Percentiles rank a stretch among this genome's conserved stretches.
These are phyloP conservation scores for Drosophila anomelani DNA, from an alignment of 2,888 invertebrate species.

Conservation along the genomic window DNA sequence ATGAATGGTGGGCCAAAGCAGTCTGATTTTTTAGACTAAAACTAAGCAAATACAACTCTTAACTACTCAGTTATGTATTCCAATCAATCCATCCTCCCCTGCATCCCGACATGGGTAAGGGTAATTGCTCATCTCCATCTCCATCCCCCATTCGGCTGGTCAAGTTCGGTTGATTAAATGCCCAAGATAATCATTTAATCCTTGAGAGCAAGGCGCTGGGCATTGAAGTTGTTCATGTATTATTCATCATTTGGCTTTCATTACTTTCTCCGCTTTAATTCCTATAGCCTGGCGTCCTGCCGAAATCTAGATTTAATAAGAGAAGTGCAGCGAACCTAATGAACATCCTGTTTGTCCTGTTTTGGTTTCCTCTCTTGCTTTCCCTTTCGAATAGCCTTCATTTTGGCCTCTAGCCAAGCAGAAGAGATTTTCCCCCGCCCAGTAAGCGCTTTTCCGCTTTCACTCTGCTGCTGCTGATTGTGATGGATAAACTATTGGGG, in stretches of 20 bases:
- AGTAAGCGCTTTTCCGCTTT: not conserved
- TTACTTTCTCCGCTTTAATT: conserved; percentile 46
- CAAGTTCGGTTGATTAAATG: conserved; percentile 51
- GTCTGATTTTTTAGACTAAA: not conserved
- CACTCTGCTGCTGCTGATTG: conserved; percentile 66
- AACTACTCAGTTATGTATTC: not conserved
- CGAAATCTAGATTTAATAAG: conserved; percentile 70
- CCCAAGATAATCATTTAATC: conserved; percentile 72
- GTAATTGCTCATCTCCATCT: conserved; percentile 58
- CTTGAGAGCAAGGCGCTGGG: conserved; percentile 38
- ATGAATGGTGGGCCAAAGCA: conserved; percentile 66
- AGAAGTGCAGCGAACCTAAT: conserved; percentile 75
- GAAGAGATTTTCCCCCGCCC: conserved; percentile 62
- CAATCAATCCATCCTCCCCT: conserved; percentile 1
- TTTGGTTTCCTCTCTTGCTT: conserved; percentile 23
- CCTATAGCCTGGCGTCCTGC: conserved; percentile 13
- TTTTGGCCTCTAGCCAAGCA: conserved; percentile 72
- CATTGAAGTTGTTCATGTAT: conserved; percentile 65
- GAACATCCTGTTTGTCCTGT: conserved; percentile 70
- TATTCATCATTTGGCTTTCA: conserved; percentile 64
- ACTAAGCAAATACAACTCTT: not conserved
- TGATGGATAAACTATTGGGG: conserved; percentile 76
- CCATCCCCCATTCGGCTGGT: conserved; percentile 23
- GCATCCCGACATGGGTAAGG: conserved; percentile 25
- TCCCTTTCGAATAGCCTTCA: conserved; percentile 20